A percentile compares a stretch with the other conserved stretches of the same genome.
phyloP scores from a whole-genome alignment of 2,888 invertebrate species.

The Xiphydria camelus region DNA sequence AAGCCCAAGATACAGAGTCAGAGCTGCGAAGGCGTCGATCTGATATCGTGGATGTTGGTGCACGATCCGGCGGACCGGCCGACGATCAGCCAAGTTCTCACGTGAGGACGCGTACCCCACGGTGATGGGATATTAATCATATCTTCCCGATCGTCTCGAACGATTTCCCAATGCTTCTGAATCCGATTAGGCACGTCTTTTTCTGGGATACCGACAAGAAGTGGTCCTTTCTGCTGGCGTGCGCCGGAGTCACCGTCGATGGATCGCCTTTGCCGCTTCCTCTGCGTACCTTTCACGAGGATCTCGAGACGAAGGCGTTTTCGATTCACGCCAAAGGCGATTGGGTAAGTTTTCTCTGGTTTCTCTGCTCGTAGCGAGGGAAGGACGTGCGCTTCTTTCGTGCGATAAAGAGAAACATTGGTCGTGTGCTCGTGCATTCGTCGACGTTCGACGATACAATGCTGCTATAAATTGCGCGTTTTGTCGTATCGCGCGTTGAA shows the following conservation, averaged over 20 bases:
- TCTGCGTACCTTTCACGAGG: conserved; percentile 41
- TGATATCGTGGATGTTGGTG: conserved; percentile 55
- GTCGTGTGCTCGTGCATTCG: no score
- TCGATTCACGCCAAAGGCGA: conserved; percentile 48
- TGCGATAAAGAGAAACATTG: no score
- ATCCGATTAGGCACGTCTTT: conserved; percentile 29
- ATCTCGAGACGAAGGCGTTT: conserved; percentile 42
- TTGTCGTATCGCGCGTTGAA: no score
- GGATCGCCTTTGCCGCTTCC: conserved; percentile 35
- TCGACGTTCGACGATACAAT: no score
- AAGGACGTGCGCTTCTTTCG: not conserved
- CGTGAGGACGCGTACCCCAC: conserved; percentile 45
- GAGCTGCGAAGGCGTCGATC: conserved; percentile 47
- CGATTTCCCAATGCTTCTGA: not conserved
- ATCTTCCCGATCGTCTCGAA: not conserved
- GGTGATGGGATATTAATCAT: not conserved
- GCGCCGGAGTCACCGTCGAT: conserved; percentile 52
- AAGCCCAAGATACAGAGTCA: conserved; percentile 31
- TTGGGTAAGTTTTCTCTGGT: conserved; percentile 40
- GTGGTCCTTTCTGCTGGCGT: conserved; percentile 54
- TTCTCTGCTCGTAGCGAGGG: not conserved
- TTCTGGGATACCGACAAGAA: conserved; percentile 41
- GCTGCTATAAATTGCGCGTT: no score
- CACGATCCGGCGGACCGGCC: conserved; percentile 51
- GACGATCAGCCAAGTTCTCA: conserved; percentile 48